These are phyloP conservation scores for Oxycera nigricornis DNA, from an alignment of 2,888 invertebrate species.

Conservation along the genomic window DNA sequence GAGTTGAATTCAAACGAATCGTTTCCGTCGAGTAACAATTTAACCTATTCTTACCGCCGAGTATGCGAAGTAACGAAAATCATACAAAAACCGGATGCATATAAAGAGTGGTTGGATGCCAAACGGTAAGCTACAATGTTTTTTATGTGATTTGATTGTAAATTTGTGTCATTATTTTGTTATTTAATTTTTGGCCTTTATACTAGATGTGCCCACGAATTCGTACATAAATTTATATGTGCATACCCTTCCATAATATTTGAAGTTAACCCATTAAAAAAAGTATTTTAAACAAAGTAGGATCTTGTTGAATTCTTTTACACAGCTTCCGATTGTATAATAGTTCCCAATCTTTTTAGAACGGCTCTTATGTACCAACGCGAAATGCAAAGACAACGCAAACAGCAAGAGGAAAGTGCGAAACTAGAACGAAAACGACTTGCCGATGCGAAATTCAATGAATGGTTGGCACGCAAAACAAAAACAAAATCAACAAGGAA, in stretches of 20 bases:
- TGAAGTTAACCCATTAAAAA: too few species aligned
- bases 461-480: conserved; percentile 52
- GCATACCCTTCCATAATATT: too few species aligned
- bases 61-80: conserved; percentile 51
- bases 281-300: too few species aligned
- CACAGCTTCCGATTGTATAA: not conserved
- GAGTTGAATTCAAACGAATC: conserved; percentile 53
- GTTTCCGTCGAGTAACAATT: conserved; percentile 50
- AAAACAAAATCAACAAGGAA: too few species aligned
- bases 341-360: conserved; percentile 1
- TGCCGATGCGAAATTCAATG: conserved; percentile 53
- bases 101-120: conserved; percentile 55
- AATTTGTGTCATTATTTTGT: too few species aligned
- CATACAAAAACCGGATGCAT: conserved; percentile 54
- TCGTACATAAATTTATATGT: too few species aligned
- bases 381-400: conserved; percentile 26
- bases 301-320: too few species aligned
- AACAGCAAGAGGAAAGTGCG: conserved; percentile 48
- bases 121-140: conserved; percentile 51
- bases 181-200: too few species aligned
- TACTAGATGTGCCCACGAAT: too few species aligned
- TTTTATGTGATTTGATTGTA: too few species aligned
- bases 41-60: conserved; percentile 51
- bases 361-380: conserved; percentile 48
- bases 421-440: conserved; percentile 51